Conservation (phyloP, 2,888 invertebrate species). For the Drosophila parthenogenetica region DNA sequence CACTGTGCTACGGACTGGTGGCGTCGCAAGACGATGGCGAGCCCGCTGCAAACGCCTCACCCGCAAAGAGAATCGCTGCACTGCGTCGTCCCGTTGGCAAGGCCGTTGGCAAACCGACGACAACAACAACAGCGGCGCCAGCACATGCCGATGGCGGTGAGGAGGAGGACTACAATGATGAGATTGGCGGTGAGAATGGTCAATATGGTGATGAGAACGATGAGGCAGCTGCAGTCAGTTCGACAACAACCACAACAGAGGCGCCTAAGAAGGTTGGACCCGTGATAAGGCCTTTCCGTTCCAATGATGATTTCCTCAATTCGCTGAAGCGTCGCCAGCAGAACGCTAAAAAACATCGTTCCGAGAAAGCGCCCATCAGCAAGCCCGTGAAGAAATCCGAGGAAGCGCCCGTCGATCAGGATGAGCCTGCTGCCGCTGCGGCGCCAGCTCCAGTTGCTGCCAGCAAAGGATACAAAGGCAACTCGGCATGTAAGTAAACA, state of each 20-base stretch:
- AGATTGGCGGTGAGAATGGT: conserved; percentile 82
- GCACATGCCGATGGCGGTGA: conserved; percentile 78
- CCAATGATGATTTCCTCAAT: conserved; percentile 91
- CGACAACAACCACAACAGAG: conserved; percentile 88
- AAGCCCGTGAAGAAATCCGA: conserved; percentile 70
- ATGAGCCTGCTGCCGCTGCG: conserved; percentile 65
- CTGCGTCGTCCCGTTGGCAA: conserved; percentile 80
- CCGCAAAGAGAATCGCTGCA: conserved; percentile 76
- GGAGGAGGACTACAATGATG: conserved; percentile 85
- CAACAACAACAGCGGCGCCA: conserved; percentile 81
- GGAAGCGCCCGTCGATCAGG: conserved; percentile 67
- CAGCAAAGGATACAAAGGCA: conserved; percentile 81
- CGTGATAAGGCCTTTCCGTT: conserved; percentile 90
- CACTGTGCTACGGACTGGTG: conserved; percentile 74
- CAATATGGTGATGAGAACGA: conserved; percentile 86
- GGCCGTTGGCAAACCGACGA: conserved; percentile 71
- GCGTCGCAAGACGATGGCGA: conserved; percentile 74
- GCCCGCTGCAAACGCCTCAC: conserved; percentile 36
- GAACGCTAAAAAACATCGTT: conserved; percentile 88
- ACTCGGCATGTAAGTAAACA: conserved; percentile 75
- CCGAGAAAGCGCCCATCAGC: conserved; percentile 78
- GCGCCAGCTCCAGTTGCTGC: conserved; percentile 63
- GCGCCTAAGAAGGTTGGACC: conserved; percentile 89
- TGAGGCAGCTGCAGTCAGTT: conserved; percentile 84
- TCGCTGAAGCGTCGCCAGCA: conserved; percentile 90